phyloP scores from a whole-genome alignment of 2,888 invertebrate genomes.

The Onchidella celtica region DNA sequence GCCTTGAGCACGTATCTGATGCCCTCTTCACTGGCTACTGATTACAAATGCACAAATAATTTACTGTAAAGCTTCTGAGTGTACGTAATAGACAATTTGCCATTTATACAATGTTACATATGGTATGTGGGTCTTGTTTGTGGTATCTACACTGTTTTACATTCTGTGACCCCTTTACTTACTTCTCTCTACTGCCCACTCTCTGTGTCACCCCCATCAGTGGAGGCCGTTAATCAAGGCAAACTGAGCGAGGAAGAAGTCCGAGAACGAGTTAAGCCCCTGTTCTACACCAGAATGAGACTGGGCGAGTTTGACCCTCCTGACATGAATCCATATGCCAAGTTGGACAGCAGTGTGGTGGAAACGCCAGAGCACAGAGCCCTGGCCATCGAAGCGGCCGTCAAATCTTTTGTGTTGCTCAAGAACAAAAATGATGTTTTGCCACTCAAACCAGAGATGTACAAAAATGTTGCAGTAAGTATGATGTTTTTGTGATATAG shows the following conservation, averaged over 20 bases:
- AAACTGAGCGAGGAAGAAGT: slow-evolving; percentile 51
- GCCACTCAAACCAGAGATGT: slow-evolving; percentile 51
- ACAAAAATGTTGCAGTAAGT: slow-evolving; percentile 50
- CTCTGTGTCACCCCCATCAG: slow-evolving; percentile 28
- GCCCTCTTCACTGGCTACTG: too few species aligned
- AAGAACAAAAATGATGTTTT: slow-evolving; percentile 64
- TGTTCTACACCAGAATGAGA: slow-evolving; percentile 62
- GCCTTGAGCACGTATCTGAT: too few species aligned
- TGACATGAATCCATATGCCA: slow-evolving; percentile 65
- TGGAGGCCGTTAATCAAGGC: slow-evolving; percentile 52
- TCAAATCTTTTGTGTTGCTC: slow-evolving; percentile 72
- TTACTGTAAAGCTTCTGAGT: too few species aligned
- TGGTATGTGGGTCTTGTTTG: too few species aligned
- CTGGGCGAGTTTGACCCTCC: slow-evolving; percentile 64
- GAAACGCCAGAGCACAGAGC: slow-evolving; percentile 62
- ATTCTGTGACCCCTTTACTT: too few species aligned
- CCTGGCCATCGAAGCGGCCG: slow-evolving; percentile 68
- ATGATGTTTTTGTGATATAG: not conserved
- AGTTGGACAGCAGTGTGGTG: slow-evolving; percentile 58
- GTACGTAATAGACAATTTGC: too few species aligned
- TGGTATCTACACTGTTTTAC: too few species aligned
- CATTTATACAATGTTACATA: too few species aligned
- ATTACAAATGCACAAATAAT: too few species aligned
- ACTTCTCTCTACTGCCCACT: too few species aligned
- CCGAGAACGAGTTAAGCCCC: slow-evolving; percentile 56